A percentile compares a stretch with the other conserved stretches of the same genome.
Conservation (phyloP, 2,888 invertebrate genomes). For the Toxonevra muliebris region DNA sequence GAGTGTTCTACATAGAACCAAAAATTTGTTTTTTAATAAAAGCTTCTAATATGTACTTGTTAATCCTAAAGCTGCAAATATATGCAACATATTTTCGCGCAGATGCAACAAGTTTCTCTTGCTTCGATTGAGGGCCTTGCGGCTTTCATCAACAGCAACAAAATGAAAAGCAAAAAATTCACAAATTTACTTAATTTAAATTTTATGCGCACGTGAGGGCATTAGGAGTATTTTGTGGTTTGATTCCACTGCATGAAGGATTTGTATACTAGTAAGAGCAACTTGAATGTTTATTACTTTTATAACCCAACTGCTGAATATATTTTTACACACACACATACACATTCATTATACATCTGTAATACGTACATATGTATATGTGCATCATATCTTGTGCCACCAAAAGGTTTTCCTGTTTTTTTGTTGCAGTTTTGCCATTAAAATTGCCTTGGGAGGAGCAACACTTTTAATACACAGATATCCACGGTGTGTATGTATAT, state of each 20-base stretch:
- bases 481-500: too few relatives aligned
- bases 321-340: neutral
- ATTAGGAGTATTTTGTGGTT: constrained; percentile 6
- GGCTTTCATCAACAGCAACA: neutral
- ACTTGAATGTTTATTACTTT: neutral
- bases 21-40: too few relatives aligned
- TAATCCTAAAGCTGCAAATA: too few relatives aligned
- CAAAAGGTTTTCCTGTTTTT: neutral
- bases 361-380: neutral
- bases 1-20: too few relatives aligned
- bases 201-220: constrained; percentile 21
- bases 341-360: neutral
- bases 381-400: neutral
- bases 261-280: neutral
- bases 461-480: constrained; percentile 17
- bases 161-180: too few relatives aligned
- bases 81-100: too few relatives aligned
- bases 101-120: too few relatives aligned
- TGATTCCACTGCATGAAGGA: constrained; percentile 1
- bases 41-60: too few relatives aligned
- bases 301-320: neutral
- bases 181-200: constrained; percentile 29
- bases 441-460: constrained; percentile 32
- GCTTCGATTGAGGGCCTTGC: neutral
- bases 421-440: constrained; percentile 14